These are phyloP conservation scores for Balanococcus diminutus DNA, from an alignment of 2,888 invertebrate species.

Conservation along the genomic window DNA sequence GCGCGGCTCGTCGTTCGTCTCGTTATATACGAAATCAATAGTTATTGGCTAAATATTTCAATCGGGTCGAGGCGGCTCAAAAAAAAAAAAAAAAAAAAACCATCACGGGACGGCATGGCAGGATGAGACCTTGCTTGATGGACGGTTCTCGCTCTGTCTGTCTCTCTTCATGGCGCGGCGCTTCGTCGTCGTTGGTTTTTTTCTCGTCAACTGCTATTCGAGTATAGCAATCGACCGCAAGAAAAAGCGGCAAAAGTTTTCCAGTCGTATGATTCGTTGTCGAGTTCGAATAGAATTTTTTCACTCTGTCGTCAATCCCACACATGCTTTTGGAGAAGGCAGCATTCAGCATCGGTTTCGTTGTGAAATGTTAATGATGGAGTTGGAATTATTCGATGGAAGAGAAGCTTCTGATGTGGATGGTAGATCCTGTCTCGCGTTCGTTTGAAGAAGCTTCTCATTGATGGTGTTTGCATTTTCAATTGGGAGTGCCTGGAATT, in stretches of 20 bases:
- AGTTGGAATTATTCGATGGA: background rate
- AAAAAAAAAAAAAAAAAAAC: background rate
- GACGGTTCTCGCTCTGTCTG: background rate
- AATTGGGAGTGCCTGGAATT: too few relatives aligned
- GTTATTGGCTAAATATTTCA: constrained; percentile 39
- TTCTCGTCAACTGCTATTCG: background rate
- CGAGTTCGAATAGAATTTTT: background rate
- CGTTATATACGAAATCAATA: constrained; percentile 32
- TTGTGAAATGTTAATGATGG: background rate
- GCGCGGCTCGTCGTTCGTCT: constrained; percentile 12
- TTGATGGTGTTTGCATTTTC: too few relatives aligned
- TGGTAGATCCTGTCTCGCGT: too few relatives aligned
- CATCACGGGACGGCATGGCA: background rate
- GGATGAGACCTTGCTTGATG: constrained; percentile 5
- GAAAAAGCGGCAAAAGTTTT: background rate
- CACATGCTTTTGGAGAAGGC: background rate
- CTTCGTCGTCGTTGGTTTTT: background rate
- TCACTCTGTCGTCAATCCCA: background rate
- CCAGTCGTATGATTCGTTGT: background rate
- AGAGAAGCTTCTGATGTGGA: too few relatives aligned
- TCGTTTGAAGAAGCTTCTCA: too few relatives aligned
- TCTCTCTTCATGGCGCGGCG: background rate
- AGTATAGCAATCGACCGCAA: background rate
- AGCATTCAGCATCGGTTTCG: background rate
- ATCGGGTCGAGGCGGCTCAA: constrained; percentile 3